Evolutionary conservation across 2,888 invertebrate species (phyloP).

Genomic region (Andrena fulva): DNA sequence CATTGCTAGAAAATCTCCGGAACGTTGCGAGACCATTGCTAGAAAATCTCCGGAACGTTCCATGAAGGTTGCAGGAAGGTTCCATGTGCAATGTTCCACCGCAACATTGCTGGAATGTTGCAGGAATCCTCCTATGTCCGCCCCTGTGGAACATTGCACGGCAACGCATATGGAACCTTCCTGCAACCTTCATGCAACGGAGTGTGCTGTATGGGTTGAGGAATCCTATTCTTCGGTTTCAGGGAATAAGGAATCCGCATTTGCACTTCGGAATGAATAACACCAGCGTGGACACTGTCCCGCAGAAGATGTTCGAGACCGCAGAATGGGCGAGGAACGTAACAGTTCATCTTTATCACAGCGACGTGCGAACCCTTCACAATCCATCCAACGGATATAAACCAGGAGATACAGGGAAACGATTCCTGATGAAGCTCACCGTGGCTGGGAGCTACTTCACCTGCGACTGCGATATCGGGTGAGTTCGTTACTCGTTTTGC

Average conservation of each 20-base stretch:
- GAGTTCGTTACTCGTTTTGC: conserved; percentile 68
- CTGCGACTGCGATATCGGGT: conserved; percentile 95
- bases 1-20: no score
- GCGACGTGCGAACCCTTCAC: conserved; percentile 88
- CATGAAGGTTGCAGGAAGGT: no score
- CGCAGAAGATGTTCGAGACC: conserved; percentile 89
- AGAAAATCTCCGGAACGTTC: no score
- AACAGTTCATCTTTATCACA: conserved; percentile 90
- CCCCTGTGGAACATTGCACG: no score
- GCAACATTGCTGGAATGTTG: no score
- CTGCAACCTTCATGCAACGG: no score
- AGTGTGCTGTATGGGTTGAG: no score
- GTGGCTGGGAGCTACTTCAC: conserved; percentile 91
- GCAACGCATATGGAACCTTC: no score
- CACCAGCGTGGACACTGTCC: conserved; percentile 90
- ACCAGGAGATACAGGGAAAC: conserved; percentile 90
- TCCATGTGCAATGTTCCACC: no score
- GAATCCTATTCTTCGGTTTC: conserved; percentile 22
- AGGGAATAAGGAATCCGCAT: conserved; percentile 91
- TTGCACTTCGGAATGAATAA: conserved; percentile 91
- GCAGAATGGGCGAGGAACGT: conserved; percentile 90
- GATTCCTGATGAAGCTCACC: conserved; percentile 90
- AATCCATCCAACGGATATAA: conserved; percentile 91
- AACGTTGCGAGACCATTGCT: no score
- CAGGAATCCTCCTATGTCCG: no score